Evolutionary conservation across 2,797 vertebrate species (phyloP).

Genomic region (Lagocephalus sceleratus): DNA sequence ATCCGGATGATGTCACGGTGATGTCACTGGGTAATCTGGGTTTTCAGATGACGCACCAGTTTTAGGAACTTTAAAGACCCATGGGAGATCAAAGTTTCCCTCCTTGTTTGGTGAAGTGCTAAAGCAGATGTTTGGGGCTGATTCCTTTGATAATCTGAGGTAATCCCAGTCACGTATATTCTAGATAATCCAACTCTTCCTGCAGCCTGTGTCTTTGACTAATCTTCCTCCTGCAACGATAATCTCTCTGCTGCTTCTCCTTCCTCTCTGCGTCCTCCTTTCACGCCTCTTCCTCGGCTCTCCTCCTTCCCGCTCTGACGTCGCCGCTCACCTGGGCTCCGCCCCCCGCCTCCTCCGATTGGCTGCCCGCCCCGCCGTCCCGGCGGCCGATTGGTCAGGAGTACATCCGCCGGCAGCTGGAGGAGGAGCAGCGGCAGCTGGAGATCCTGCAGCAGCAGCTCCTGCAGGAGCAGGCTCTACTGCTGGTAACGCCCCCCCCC

Average conservation of each 20-base stretch:
- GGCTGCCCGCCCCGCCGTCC: conserved; percentile 27
- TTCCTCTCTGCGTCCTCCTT: conserved; percentile 34
- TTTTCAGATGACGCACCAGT: neutral
- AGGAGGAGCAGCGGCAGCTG: conserved; percentile 97
- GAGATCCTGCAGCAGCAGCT: conserved; percentile 97
- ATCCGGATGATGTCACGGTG: neutral
- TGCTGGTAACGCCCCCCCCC: conserved; percentile 83
- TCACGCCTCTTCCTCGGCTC: conserved; percentile 42
- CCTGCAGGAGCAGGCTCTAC: conserved; percentile 94
- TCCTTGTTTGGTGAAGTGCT: too few species aligned
- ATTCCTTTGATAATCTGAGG: too few species aligned
- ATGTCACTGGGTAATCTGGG: neutral
- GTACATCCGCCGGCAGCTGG: conserved; percentile 97
- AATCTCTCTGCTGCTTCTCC: conserved; percentile 31
- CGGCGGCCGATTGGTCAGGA: conserved; percentile 76
- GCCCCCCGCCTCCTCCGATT: conserved; percentile 48
- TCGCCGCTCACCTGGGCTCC: conserved; percentile 61
- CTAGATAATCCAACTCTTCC: neutral
- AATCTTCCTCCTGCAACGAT: neutral
- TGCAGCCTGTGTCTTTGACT: neutral
- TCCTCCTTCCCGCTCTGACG: conserved; percentile 52
- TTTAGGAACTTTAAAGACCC: neutral
- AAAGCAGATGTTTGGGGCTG: too few species aligned
- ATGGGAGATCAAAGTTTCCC: too few species aligned
- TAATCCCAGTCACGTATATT: neutral